Evolutionary conservation across 2,888 invertebrate genomes (phyloP), one percentile per base, ranked within the genome.

Genomic region (Altica lythri): DNA sequence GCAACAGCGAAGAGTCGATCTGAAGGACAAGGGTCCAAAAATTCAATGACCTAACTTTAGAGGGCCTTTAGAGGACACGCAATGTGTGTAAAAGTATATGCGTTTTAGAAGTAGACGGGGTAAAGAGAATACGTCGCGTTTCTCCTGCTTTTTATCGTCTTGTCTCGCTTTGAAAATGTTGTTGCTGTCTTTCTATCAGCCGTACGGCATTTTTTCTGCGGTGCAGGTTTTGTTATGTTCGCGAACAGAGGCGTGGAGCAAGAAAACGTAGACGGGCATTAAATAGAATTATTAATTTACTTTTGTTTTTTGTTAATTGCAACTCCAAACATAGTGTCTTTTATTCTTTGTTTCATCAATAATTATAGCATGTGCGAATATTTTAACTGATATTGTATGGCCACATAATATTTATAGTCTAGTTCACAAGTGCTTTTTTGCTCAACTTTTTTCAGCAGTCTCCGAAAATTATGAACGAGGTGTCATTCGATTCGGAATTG

Each of bases 21-120:
- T 68, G 74, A 75, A 76, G 76, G 76, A 75, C 76, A 76, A 76
- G 74, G 75, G 76, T 76, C 76, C 71, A 76, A 72, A 67, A 74
- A 77, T 77, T 77, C 78, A 77, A 77, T 77, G 77, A 78, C 78
- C 77, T 73, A 77, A 71, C 75, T 74, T 71, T 76, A 73, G 77
- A 78, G 78, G 78, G 73, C 73, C 72, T 76, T 75, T 75, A 73
- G 76, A 78, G 78, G 77, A 73, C 77, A 77, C 71, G 73, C 73
- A 70, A 69, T 70, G 72, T 72, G 70, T 71, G 70, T 68, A 70
- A 68, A 68, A 63, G 68, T 62, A 58, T 54, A 59, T 43, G 55
- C 53, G 54, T 55, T 42, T 37, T 18, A 4, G 34, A 34, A 16
- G 14, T 14, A 2, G 4, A 8, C 14, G 16, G 16, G 34, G 34